Base-by-base conservation (phyloP, 1,140 invertebrate species). In the Meloidogyne chitwoodi region DNA sequence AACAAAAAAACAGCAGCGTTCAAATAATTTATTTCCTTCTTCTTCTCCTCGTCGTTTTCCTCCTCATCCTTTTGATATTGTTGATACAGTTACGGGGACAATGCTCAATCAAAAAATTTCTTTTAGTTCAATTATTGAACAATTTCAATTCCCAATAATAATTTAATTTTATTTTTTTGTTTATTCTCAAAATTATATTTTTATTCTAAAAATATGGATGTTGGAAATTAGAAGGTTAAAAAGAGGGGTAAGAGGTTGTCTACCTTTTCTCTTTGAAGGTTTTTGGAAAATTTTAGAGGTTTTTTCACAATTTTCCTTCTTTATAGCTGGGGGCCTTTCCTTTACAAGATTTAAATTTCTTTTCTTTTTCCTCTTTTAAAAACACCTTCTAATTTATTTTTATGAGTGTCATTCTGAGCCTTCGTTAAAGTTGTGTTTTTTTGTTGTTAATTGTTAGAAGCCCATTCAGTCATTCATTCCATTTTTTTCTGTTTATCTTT, bases 11-110 rank as follows among this genome's bases (percentile, higher is more conserved):
- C 48, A 14, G 6, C n/a, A 6, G 5, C 48, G 19, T 56, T 19
- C 19, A 56, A 56, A n/a, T n/a, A 56, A n/a, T 22, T 56, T 56
- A n/a, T 56, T 56, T 48, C 10, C 44, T 10, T 10, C 12, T 41
- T 24, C 8, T 26, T 56, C 48, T 4, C 48, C 10, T 12, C 29
- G 41, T 38, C 61, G 63, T 8, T 19, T 63, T n/a, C 34, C 11
- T 34, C 27, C 64, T n/a, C 64, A 65, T 44, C 68, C 68, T 31
- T 76, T 66, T 70, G 64, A 66, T 22, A 38, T 69, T 38, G 75
- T 68, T 26, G 62, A 71, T 65, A 74, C 44, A 34, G 27, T 69
- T 64, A 75, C 24, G 4, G 44, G 66, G 29, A 27, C 44, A 44
- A 70, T 69, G 56, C 31, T 73, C 14, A n/a, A 56, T 22, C 48